Conservation (phyloP, 2,113 vertebrate species). For the Pycnonotus jocosus region DNA sequence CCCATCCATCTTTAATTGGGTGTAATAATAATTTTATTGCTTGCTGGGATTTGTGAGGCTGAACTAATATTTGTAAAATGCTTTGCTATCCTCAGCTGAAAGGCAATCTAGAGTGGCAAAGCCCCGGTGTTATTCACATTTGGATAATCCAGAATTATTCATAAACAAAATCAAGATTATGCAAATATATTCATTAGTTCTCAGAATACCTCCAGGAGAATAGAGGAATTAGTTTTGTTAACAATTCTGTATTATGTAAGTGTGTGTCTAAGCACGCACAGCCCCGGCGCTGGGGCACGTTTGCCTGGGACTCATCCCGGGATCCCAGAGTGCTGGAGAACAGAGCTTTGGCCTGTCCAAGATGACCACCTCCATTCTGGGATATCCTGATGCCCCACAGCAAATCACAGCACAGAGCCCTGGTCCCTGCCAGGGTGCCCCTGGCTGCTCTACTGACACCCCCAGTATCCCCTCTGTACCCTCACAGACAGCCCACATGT, state of each 20-base stretch:
- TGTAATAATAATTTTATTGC: conserved; percentile 33
- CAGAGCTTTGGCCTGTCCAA: neutral
- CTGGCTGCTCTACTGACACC: neutral
- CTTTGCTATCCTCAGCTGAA: conserved; percentile 16
- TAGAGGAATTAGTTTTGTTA: conserved; percentile 48
- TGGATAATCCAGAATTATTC: conserved; percentile 56
- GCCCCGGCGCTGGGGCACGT: neutral
- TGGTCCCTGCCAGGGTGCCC: neutral
- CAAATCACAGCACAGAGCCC: neutral
- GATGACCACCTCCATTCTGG: neutral
- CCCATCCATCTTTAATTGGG: conserved; percentile 16
- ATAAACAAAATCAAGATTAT: conserved; percentile 59
- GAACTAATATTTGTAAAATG: conserved; percentile 44
- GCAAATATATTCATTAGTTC: conserved; percentile 55
- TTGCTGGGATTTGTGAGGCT: conserved; percentile 43
- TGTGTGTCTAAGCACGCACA: neutral
- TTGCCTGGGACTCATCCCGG: fast-evolving
- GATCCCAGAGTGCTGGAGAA: neutral
- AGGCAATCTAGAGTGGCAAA: neutral
- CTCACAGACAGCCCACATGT: fast-evolving
- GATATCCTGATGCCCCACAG: neutral
- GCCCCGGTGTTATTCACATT: neutral
- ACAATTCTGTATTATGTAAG: conserved; percentile 12
- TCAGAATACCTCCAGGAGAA: conserved; percentile 45
- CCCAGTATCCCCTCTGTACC: neutral